Conservation (phyloP, 2,113 vertebrate genomes). For the Pangasianodon gigas region DNA sequence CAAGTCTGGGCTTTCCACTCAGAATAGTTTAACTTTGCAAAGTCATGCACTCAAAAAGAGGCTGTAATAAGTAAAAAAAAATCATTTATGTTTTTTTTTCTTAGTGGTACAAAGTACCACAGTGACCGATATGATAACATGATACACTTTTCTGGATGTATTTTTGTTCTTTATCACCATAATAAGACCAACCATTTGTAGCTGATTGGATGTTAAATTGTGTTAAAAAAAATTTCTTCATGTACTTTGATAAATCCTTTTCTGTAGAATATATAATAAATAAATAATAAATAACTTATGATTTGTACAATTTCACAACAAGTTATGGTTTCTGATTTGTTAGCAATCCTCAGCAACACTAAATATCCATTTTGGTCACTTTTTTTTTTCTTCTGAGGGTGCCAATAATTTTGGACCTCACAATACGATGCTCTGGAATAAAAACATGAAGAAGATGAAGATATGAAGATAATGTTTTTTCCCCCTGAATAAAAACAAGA, state of each 20-base stretch:
- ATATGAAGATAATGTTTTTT: neutral
- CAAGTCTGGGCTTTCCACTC: neutral
- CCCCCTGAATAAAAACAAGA: neutral
- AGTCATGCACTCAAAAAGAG: slow-evolving; percentile 37
- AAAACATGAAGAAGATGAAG: neutral
- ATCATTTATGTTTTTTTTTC: neutral
- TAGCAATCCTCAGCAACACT: neutral
- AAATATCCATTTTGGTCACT: neutral
- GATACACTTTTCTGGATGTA: neutral
- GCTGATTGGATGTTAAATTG: neutral
- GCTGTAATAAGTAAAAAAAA: neutral
- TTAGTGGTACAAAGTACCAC: neutral
- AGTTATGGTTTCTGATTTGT: neutral
- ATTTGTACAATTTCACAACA: neutral
- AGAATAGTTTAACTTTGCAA: slow-evolving; percentile 7
- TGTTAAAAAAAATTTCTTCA: neutral
- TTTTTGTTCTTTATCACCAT: neutral
- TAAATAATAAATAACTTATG: neutral
- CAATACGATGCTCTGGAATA: neutral
- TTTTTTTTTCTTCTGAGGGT: neutral
- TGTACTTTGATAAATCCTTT: neutral
- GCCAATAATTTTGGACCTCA: neutral
- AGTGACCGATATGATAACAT: neutral
- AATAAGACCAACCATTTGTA: too few relatives aligned
- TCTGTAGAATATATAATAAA: neutral